Evolutionary conservation across 2,113 vertebrate genomes (phyloP).

Genomic region (Circaetus gallicus): DNA sequence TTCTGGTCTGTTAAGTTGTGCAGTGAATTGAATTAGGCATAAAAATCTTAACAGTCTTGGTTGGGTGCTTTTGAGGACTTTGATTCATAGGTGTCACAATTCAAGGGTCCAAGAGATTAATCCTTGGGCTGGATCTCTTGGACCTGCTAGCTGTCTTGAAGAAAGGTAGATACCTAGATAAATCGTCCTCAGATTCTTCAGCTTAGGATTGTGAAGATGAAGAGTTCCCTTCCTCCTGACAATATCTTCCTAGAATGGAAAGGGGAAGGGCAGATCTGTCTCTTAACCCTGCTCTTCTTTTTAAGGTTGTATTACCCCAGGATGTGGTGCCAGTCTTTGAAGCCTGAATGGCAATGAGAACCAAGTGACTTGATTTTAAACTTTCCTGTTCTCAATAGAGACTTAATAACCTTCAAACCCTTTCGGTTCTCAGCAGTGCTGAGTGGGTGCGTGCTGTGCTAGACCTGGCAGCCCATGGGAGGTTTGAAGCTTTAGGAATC

Average conservation of each 20-base stretch:
- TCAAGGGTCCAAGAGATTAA: no score
- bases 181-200: not conserved
- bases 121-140: not conserved
- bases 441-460: no score
- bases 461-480: rapidly evolving
- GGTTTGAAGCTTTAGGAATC: not conserved
- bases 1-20: rapidly evolving
- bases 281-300: not conserved
- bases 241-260: not conserved
- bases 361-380: not conserved
- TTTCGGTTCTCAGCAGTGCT: not conserved
- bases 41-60: not conserved
- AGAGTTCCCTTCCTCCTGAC: not conserved
- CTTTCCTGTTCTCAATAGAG: not conserved
- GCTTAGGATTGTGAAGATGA: not conserved
- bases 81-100: rapidly evolving
- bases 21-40: no score
- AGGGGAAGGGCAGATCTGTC: not conserved
- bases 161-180: not conserved
- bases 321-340: no score
- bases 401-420: not conserved
- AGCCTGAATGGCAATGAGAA: not conserved
- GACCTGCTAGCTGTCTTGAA: not conserved
- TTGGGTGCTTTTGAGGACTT: not conserved
- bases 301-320: not conserved